Percentiles rank a stretch among this genome's conserved stretches.
These are phyloP conservation scores for Odontomachus brunneus DNA, from an alignment of 1,140 invertebrate species.

Conservation along the genomic window DNA sequence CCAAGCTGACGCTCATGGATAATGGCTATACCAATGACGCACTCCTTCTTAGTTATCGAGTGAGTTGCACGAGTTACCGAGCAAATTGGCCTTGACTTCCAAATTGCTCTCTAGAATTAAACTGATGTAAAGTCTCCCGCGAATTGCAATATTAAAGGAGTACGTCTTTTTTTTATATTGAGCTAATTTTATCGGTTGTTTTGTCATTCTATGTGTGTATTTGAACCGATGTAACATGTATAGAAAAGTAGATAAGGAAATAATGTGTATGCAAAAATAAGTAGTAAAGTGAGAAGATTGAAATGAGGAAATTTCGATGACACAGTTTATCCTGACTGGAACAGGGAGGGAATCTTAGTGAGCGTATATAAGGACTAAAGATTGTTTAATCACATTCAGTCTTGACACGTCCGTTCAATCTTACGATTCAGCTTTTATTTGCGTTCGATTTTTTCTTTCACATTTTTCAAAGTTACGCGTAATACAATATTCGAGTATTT, in stretches of 20 bases:
- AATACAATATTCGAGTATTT: neutral
- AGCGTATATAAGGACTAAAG: conserved; percentile 7
- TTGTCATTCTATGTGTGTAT: neutral
- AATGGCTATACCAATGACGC: neutral
- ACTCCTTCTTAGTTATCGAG: neutral
- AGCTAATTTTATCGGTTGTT: conserved; percentile 4
- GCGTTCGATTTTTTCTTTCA: too few relatives aligned
- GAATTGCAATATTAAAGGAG: conserved; percentile 18
- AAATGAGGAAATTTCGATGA: neutral
- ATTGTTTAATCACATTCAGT: neutral
- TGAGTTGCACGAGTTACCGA: conserved; percentile 7
- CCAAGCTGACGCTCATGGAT: neutral
- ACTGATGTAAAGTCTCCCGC: conserved; percentile 58
- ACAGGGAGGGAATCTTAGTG: neutral
- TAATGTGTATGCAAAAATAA: neutral
- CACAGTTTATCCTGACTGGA: neutral
- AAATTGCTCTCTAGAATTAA: neutral
- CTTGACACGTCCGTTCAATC: neutral
- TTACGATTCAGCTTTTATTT: neutral
- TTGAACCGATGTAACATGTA: neutral
- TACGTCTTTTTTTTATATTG: neutral
- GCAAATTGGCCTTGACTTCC: conserved; percentile 54
- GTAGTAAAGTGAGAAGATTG: too few relatives aligned
- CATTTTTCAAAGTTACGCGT: too few relatives aligned
- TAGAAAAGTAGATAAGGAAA: neutral